Evolutionary conservation across 2,113 vertebrate species (phyloP).

Genomic region (Chaetura pelagica): DNA sequence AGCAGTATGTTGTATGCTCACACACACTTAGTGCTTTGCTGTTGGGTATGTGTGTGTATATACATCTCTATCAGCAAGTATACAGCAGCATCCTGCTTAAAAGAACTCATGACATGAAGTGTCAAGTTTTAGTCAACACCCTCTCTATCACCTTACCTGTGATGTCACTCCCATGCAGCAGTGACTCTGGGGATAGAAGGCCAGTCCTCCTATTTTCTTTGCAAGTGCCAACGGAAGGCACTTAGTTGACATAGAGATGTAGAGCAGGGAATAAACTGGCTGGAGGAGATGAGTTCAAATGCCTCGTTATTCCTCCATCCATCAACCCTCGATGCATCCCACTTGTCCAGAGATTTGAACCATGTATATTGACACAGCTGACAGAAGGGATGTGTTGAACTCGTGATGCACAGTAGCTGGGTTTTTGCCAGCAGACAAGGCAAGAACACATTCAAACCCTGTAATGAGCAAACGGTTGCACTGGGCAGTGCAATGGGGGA

Average conservation of each 20-base stretch:
- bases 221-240: not conserved
- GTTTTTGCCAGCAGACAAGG: not conserved
- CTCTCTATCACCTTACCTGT: not conserved
- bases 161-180: not conserved
- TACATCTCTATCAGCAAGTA: not conserved
- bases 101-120: not conserved
- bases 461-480: fast-evolving
- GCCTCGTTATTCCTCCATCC: not conserved
- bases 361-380: fast-evolving
- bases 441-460: not conserved
- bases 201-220: not conserved
- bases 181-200: not conserved
- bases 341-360: not conserved
- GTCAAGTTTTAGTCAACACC: not conserved
- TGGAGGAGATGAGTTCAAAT: not conserved
- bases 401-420: not conserved
- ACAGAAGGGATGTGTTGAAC: not conserved
- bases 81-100: not conserved
- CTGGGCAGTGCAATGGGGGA: not conserved
- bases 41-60: too few relatives aligned
- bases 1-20: not conserved
- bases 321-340: not conserved
- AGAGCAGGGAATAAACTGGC: not conserved
- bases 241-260: not conserved
- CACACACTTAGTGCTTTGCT: not conserved